Evolutionary conservation across 2,113 vertebrate species (phyloP).

Genomic region (Chionis minor): DNA sequence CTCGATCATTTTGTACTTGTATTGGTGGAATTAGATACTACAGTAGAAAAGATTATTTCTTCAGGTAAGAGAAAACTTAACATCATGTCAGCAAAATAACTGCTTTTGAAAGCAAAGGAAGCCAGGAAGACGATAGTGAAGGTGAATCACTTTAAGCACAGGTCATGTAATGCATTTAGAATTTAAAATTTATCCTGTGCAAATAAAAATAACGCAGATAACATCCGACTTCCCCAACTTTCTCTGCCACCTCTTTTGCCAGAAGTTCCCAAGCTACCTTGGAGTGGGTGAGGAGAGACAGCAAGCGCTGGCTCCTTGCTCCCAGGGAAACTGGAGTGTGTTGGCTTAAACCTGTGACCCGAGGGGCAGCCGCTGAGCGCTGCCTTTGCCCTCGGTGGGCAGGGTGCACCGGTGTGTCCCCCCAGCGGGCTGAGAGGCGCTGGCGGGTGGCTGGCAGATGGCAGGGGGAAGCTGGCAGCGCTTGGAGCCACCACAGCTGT

Average conservation of each 20-base stretch:
- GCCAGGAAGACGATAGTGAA: background rate
- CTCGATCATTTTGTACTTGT: background rate
- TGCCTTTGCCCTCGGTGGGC: background rate
- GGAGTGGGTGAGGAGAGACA: too few species aligned
- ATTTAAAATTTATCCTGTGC: background rate
- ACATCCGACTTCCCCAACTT: background rate
- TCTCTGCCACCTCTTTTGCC: background rate
- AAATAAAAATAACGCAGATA: background rate
- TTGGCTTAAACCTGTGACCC: background rate
- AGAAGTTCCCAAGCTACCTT: background rate
- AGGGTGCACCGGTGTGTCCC: accelerated
- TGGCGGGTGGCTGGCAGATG: background rate
- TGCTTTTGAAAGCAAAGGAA: background rate
- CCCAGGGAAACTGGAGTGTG: background rate
- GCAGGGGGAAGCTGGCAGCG: background rate
- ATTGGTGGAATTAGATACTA: background rate
- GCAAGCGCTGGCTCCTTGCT: background rate
- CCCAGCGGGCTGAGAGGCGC: accelerated
- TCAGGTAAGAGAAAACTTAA: background rate
- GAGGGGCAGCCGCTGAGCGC: background rate
- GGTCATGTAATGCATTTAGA: background rate
- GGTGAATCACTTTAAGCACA: background rate
- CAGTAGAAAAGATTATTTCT: background rate
- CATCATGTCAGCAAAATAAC: background rate
- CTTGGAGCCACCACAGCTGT: background rate